Percentiles rank a stretch among this genome's conserved stretches.
phyloP scores from a whole-genome alignment of 2,113 vertebrate species.

The Mystacornis crossleyi region DNA sequence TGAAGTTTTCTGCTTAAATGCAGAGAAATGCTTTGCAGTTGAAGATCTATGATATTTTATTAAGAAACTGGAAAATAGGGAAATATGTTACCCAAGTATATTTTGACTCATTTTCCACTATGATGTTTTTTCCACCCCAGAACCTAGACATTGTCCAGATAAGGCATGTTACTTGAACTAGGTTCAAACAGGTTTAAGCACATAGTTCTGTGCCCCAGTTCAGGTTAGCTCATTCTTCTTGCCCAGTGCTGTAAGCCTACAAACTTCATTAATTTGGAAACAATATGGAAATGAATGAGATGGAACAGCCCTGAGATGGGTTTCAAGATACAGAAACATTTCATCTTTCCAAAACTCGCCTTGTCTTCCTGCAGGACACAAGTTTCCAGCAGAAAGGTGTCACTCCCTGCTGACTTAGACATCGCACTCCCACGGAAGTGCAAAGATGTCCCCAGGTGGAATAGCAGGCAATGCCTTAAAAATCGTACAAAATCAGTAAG shows the following conservation, averaged over 20 bases:
- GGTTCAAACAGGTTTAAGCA: not conserved
- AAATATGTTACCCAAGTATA: not conserved
- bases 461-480: not conserved
- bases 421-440: not conserved
- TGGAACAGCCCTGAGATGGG: not conserved
- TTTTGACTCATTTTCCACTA: not conserved
- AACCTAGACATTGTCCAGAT: not conserved
- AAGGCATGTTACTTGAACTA: not conserved
- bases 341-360: not conserved
- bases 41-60: not conserved
- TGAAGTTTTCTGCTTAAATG: not conserved
- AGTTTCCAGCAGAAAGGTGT: not conserved
- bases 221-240: not conserved
- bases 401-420: not conserved
- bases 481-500: not conserved
- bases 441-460: not conserved
- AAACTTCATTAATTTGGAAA: not conserved
- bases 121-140: not conserved
- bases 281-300: not conserved
- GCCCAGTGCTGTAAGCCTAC: not conserved
- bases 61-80: not conserved
- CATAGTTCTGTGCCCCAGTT: not conserved
- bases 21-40: not conserved
- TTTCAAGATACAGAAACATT: not conserved
- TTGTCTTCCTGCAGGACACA: not conserved